Evolutionary conservation across 2,888 invertebrate genomes (phyloP).

Genomic region (Elegia similella): DNA sequence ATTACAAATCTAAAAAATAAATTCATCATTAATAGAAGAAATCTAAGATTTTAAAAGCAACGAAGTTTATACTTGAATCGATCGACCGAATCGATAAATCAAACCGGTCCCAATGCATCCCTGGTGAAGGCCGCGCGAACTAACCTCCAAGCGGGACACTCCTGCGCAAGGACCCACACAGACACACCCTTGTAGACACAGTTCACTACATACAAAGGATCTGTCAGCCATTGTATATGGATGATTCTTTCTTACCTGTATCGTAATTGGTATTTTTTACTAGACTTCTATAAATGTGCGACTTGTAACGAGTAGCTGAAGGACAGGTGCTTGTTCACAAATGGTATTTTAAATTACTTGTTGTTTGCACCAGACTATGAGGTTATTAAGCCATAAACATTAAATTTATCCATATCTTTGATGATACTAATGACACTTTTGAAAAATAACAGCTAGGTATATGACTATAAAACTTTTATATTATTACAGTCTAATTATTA

Average conservation of each 20-base stretch:
- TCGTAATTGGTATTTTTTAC: constrained; percentile 60
- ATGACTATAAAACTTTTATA: no score
- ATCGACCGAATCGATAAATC: constrained; percentile 52
- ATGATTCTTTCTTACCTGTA: constrained; percentile 62
- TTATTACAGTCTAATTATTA: no score
- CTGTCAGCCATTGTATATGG: constrained; percentile 40
- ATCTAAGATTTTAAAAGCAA: not conserved
- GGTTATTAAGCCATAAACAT: constrained; percentile 2
- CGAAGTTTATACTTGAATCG: constrained; percentile 30
- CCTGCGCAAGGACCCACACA: constrained; percentile 62
- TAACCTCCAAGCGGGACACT: constrained; percentile 68
- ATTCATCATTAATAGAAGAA: not conserved
- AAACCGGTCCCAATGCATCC: constrained; percentile 70
- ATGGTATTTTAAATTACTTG: constrained; percentile 17
- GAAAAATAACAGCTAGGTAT: no score
- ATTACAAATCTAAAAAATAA: not conserved
- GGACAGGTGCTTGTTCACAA: constrained; percentile 38
- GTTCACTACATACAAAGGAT: constrained; percentile 39
- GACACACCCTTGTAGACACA: constrained; percentile 45
- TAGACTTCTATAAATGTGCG: constrained; percentile 49
- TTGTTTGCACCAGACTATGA: not conserved
- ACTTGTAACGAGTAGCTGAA: constrained; percentile 29
- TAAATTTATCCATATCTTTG: no score
- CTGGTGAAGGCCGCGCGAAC: constrained; percentile 77
- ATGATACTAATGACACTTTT: no score